Percentiles rank a stretch among this genome's conserved stretches.
Evolutionary conservation across 2,888 invertebrate species (phyloP).

Genomic region (Cryptus viduatorius): DNA sequence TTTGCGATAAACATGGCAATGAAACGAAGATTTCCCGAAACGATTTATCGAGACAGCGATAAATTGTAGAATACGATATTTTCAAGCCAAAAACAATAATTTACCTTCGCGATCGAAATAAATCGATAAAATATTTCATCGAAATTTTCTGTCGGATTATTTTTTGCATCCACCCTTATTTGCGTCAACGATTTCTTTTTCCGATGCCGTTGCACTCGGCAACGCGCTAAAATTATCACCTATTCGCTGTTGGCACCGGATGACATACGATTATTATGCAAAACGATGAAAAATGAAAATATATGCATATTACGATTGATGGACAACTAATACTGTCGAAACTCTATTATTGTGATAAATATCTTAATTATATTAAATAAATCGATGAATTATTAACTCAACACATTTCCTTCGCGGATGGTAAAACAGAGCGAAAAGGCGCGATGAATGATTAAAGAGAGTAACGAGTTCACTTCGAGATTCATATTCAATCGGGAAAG

Average conservation of each 20-base stretch:
- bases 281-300: too few relatives aligned
- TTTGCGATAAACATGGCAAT: background rate
- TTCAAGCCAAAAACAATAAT: background rate
- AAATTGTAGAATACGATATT: background rate
- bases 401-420: background rate
- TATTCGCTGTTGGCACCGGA: too few relatives aligned
- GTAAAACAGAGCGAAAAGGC: background rate
- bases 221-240: too few relatives aligned
- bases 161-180: background rate
- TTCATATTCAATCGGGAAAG: constrained; percentile 15
- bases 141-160: too few relatives aligned
- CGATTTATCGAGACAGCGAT: background rate
- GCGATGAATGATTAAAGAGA: background rate
- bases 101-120: background rate
- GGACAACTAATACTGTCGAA: too few relatives aligned
- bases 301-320: too few relatives aligned
- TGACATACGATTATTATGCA: too few relatives aligned
- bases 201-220: too few relatives aligned
- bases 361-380: background rate
- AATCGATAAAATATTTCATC: too few relatives aligned
- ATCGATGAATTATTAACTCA: background rate
- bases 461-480: constrained; percentile 13
- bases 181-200: background rate
- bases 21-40: background rate
- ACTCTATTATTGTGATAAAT: background rate